Conservation (phyloP, 1,140 invertebrate species). For the Dysdera silvatica region DNA sequence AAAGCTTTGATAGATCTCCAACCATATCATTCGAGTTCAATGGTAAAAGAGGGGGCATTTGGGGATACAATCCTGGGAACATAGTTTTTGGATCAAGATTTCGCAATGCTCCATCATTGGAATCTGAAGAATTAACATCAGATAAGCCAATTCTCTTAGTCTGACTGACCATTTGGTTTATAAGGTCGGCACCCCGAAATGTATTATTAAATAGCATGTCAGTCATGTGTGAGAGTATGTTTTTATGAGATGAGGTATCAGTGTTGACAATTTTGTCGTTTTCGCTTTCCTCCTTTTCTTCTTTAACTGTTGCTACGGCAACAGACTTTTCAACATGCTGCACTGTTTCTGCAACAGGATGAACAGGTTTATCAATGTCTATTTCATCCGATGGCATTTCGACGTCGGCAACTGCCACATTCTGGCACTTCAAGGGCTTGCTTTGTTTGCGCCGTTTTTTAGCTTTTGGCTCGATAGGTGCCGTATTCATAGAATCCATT, state of each 20-base stretch:
- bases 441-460: constrained; percentile 44
- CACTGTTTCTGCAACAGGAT: background rate
- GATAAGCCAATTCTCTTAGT: constrained; percentile 18
- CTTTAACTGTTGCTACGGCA: constrained; percentile 9
- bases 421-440: constrained; percentile 38
- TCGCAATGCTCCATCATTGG: constrained; percentile 4
- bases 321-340: background rate
- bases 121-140: constrained; percentile 22
- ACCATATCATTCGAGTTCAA: constrained; percentile 18
- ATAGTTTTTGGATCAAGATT: constrained; percentile 15
- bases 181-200: constrained; percentile 10
- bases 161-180: constrained; percentile 11
- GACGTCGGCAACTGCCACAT: constrained; percentile 8
- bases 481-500: background rate
- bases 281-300: constrained; percentile 8
- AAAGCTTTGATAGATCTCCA: constrained; percentile 4
- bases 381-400: constrained; percentile 5
- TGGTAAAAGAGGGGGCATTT: constrained; percentile 9
- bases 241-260: constrained; percentile 35
- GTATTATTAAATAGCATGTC: constrained; percentile 22
- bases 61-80: constrained; percentile 9
- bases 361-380: too few relatives aligned
- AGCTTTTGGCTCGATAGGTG: constrained; percentile 29
- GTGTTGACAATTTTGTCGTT: constrained; percentile 28
- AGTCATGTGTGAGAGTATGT: constrained; percentile 34